These are phyloP conservation scores for Pogoniulus pusillus DNA, from an alignment of 2,797 vertebrate species.

Conservation along the genomic window DNA sequence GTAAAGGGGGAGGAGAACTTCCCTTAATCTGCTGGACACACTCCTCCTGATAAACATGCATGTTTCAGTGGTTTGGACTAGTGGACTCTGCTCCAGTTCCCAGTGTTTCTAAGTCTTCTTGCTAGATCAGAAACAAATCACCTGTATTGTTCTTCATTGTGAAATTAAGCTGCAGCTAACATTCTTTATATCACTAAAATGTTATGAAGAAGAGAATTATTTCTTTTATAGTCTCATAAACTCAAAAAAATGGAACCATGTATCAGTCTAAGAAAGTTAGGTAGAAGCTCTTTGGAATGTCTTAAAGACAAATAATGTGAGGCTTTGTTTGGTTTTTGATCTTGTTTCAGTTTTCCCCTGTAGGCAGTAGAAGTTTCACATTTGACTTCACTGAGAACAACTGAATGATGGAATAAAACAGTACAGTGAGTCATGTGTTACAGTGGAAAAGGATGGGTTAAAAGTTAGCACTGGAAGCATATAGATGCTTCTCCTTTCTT, in stretches of 20 bases:
- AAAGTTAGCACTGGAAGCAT: neutral
- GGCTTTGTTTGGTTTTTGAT: rapidly evolving
- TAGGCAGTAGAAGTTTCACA: neutral
- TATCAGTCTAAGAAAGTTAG: neutral
- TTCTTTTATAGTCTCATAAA: neutral
- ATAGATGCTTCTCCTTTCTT: neutral
- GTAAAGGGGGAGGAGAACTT: no score
- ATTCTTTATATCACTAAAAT: neutral
- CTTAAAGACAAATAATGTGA: neutral
- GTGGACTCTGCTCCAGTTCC: neutral
- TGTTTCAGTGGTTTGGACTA: neutral
- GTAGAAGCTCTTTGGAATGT: neutral
- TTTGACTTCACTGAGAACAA: neutral
- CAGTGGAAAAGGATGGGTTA: neutral
- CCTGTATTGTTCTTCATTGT: neutral
- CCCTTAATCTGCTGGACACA: no score
- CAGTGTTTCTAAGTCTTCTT: neutral
- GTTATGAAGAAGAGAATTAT: neutral
- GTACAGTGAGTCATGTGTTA: neutral
- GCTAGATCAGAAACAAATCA: neutral
- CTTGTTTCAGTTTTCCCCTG: neutral
- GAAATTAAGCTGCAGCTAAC: neutral
- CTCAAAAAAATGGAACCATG: neutral
- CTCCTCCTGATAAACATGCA: no score
- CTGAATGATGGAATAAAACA: neutral